Evolutionary conservation across 1,140 invertebrate species (phyloP).

Genomic region (Bombyx mori): ASM3026992v2 NC_085133.1:6864001-6864500

Average conservation of each 20-base stretch:
- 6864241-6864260: too few relatives aligned
- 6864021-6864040: not conserved
- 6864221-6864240: too few relatives aligned
- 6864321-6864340: conserved; percentile 20
- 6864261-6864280: too few relatives aligned
- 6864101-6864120: too few relatives aligned
- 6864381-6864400: conserved; percentile 63
- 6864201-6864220: too few relatives aligned
- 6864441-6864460: conserved; percentile 60
- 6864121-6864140: too few relatives aligned
- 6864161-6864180: too few relatives aligned
- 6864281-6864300: not conserved
- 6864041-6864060: conserved; percentile 39
- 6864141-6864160: too few relatives aligned
- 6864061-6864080: conserved; percentile 44
- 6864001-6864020: too few relatives aligned
- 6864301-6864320: conserved; percentile 13
- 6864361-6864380: conserved; percentile 65
- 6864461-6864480: conserved; percentile 63
- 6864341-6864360: conserved; percentile 26
- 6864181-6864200: too few relatives aligned
- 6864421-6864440: conserved; percentile 69
- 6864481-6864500: conserved; percentile 44
- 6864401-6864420: conserved; percentile 70
- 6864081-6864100: conserved; percentile 13